phyloP scores from a whole-genome alignment of 2,888 invertebrate genomes.

The Drosophila anomelani region DNA sequence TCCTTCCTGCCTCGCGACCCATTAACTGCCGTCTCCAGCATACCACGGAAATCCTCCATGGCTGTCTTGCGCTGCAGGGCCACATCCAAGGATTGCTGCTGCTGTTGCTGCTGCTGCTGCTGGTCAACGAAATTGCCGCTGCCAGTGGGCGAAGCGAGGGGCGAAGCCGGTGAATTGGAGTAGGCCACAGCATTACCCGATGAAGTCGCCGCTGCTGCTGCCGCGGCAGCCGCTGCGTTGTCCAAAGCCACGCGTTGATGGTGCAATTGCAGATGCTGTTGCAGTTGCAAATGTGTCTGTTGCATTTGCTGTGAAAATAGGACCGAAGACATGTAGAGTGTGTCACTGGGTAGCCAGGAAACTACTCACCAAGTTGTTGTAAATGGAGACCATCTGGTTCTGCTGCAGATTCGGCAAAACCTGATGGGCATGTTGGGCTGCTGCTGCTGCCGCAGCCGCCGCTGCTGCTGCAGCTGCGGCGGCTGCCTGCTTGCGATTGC shows the following conservation, averaged over 20 bases:
- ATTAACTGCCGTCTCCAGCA: slow-evolving; percentile 70
- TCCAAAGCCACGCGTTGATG: slow-evolving; percentile 54
- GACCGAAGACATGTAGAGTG: neutral
- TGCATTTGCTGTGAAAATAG: slow-evolving; percentile 58
- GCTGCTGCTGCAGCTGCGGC: slow-evolving; percentile 82
- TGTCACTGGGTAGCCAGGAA: neutral
- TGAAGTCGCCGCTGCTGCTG: slow-evolving; percentile 19
- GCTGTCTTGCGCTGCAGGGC: slow-evolving; percentile 61
- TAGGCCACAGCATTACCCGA: slow-evolving; percentile 57
- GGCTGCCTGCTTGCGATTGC: slow-evolving; percentile 89
- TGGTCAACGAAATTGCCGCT: slow-evolving; percentile 46
- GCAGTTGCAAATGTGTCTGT: slow-evolving; percentile 77
- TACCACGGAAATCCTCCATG: slow-evolving; percentile 69
- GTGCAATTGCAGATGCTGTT: slow-evolving; percentile 74
- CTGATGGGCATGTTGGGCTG: slow-evolving; percentile 57
- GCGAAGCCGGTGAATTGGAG: slow-evolving; percentile 82
- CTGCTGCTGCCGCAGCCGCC: slow-evolving; percentile 67
- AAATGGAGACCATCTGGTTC: slow-evolving; percentile 85
- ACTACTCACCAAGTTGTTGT: slow-evolving; percentile 83
- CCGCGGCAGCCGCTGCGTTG: slow-evolving; percentile 47
- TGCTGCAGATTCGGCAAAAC: slow-evolving; percentile 77
- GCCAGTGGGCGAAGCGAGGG: slow-evolving; percentile 80
- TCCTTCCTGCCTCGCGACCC: slow-evolving; percentile 62
- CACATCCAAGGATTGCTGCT: slow-evolving; percentile 49
- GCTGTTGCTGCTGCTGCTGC: slow-evolving; percentile 35